Evolutionary conservation across 92 coral and sea anemone genomes (phyloP).

Genomic region (Isaurus tuberculatus): DNA sequence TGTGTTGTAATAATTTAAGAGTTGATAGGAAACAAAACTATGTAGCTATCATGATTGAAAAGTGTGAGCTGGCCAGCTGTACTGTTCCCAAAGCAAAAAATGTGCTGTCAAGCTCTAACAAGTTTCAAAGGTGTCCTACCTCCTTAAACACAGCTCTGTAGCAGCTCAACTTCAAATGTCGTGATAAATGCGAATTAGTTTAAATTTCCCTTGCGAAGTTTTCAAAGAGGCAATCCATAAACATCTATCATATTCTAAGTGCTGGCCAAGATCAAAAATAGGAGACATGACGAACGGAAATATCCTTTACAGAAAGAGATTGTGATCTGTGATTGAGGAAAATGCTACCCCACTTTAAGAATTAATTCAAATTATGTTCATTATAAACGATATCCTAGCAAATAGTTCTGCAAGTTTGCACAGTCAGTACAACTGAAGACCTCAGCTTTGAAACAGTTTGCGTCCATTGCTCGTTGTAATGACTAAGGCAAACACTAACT

Average conservation of each 20-base stretch:
- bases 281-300: constrained; percentile 7
- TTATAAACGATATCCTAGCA: neutral
- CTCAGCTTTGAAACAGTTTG: neutral
- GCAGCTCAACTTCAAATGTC: neutral
- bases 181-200: neutral
- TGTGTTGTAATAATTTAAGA: neutral
- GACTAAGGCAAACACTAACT: neutral
- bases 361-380: neutral
- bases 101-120: neutral
- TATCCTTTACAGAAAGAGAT: constrained; percentile 39
- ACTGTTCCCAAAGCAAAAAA: neutral
- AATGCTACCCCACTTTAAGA: neutral
- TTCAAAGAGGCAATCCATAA: neutral
- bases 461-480: neutral
- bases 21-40: constrained; percentile 1
- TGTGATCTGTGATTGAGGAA: constrained; percentile 41
- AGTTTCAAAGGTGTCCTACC: neutral
- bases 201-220: neutral
- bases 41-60: neutral
- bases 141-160: neutral
- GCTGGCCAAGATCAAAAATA: neutral
- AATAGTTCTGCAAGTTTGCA: neutral
- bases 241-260: neutral
- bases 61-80: neutral
- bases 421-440: neutral